These are phyloP conservation scores for Centropus bengalensis DNA, from an alignment of 2,113 vertebrate genomes.

Conservation along the genomic window DNA sequence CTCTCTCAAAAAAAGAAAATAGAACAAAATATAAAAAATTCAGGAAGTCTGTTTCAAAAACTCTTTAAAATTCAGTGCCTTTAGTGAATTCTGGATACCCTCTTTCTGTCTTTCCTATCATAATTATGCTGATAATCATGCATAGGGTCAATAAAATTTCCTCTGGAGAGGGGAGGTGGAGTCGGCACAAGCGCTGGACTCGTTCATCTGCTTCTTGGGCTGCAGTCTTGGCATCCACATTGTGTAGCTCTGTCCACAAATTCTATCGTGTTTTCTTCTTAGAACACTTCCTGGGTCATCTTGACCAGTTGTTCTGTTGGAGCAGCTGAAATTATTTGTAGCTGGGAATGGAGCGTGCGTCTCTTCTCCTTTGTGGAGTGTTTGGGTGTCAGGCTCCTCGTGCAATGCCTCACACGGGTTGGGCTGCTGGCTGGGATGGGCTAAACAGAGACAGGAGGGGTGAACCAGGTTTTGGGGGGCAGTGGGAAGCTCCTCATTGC, in stretches of 20 bases:
- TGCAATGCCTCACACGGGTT: neutral
- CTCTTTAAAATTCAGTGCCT: accelerated
- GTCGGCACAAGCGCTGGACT: neutral
- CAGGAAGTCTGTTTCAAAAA: neutral
- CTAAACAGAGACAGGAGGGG: neutral
- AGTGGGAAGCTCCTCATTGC: accelerated
- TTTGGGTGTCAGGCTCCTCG: neutral
- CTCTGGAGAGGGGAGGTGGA: neutral
- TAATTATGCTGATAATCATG: neutral
- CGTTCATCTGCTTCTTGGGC: neutral
- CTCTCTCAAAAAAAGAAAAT: neutral
- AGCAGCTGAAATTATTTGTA: constrained; percentile 7
- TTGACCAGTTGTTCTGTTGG: neutral
- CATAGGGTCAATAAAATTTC: neutral
- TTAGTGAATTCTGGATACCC: neutral
- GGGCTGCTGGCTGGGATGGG: neutral
- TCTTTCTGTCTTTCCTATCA: neutral
- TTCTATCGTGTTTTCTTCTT: neutral
- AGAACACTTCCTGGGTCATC: neutral
- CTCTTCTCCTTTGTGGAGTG: neutral
- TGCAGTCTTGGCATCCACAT: neutral
- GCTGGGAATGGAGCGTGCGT: neutral
- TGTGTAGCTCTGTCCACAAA: neutral
- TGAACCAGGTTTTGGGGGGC: neutral
- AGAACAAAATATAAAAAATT: neutral